Percentiles rank a stretch among this genome's conserved stretches.
Evolutionary conservation across 2,113 vertebrate genomes (phyloP).

Genomic region (Cebidichthys violaceus): DNA sequence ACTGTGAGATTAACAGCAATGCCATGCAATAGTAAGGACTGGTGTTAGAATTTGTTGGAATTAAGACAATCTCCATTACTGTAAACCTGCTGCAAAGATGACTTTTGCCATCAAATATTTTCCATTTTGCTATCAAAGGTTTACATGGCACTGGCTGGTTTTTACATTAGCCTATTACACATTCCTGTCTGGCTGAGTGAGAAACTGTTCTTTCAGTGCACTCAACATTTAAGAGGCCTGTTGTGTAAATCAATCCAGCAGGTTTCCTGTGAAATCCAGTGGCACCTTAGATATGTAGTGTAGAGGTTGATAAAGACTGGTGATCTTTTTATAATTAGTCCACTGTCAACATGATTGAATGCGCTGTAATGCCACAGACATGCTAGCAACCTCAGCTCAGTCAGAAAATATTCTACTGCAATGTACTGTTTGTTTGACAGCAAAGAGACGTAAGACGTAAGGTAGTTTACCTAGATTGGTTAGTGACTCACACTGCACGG

Average conservation of each 20-base stretch:
- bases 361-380: not conserved
- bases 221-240: too few species aligned
- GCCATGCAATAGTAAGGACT: not conserved
- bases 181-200: not conserved
- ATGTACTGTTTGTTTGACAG: not conserved
- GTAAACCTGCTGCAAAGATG: not conserved
- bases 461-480: not conserved
- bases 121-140: not conserved
- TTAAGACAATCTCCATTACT: not conserved
- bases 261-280: not conserved
- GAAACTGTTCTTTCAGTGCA: too few species aligned
- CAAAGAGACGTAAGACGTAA: not conserved
- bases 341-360: conserved; percentile 8
- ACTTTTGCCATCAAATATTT: not conserved
- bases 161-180: not conserved
- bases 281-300: not conserved
- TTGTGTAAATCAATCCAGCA: not conserved
- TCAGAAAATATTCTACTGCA: not conserved
- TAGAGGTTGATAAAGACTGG: not conserved
- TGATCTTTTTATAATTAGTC: not conserved
- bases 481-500: not conserved
- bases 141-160: not conserved
- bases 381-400: not conserved
- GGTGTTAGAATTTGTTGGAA: not conserved
- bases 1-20: not conserved